A percentile compares a stretch with the other conserved stretches of the same genome.
phyloP scores from a whole-genome alignment of 2,113 vertebrate species.

The Gymnorhina tibicen region DNA sequence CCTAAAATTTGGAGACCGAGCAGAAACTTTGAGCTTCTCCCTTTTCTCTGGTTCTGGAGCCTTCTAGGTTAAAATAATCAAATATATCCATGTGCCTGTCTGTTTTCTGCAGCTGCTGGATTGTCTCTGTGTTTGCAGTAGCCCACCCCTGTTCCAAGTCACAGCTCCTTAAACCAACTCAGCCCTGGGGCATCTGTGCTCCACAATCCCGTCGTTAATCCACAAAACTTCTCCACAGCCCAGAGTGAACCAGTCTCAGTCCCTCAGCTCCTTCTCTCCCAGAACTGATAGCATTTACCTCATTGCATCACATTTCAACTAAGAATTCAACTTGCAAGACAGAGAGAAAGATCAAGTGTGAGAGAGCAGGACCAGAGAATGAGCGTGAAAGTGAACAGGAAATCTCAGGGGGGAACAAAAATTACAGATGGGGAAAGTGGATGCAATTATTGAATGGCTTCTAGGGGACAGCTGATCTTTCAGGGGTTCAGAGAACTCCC shows the following conservation, averaged over 20 bases:
- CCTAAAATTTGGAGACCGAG: background rate
- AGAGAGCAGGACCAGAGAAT: background rate
- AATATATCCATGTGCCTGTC: background rate
- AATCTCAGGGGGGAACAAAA: accelerated
- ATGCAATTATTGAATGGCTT: background rate
- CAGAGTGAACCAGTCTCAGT: background rate
- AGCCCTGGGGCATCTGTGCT: background rate
- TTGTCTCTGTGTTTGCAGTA: background rate
- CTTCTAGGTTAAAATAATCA: background rate
- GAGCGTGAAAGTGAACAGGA: background rate
- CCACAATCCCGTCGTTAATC: background rate
- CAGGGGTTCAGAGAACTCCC: background rate
- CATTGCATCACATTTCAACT: background rate
- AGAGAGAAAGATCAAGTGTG: background rate
- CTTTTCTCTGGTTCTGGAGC: background rate
- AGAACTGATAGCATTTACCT: accelerated
- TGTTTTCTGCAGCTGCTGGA: background rate
- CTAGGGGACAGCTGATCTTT: background rate
- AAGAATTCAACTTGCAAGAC: background rate
- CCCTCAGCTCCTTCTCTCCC: background rate
- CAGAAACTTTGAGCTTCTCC: background rate
- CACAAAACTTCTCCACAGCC: background rate
- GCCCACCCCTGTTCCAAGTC: background rate
- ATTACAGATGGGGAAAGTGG: background rate
- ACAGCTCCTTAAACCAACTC: background rate